Evolutionary conservation across 37 sponge, comb jelly and placozoan genomes (phyloP).

Genomic region (Diacarnus erythraeanus): DNA sequence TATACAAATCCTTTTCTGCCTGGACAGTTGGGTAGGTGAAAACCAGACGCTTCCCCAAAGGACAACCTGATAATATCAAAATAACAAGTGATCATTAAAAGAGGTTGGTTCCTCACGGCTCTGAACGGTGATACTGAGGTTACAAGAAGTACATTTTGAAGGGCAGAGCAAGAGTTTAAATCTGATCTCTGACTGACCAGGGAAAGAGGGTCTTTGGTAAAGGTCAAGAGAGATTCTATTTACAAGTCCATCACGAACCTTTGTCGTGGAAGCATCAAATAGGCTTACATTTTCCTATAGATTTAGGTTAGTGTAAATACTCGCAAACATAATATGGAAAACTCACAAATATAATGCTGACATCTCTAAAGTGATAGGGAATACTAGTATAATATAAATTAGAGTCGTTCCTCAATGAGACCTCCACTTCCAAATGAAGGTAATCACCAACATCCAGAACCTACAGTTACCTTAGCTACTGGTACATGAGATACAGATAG

Average conservation of each 20-base stretch:
- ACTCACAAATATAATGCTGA: constrained; percentile 3
- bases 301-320: background rate
- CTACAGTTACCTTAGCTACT: too few relatives aligned
- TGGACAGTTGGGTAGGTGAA: constrained; percentile 9
- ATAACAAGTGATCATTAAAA: background rate
- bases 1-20: background rate
- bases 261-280: background rate
- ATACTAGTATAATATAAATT: background rate
- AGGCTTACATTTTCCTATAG: constrained; percentile 10
- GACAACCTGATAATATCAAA: constrained; percentile 17
- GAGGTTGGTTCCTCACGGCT: background rate
- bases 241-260: too few relatives aligned
- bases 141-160: background rate
- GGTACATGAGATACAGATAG: too few relatives aligned
- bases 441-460: constrained; percentile 28
- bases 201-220: background rate
- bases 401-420: background rate
- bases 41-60: constrained; percentile 2
- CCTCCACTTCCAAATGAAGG: constrained; percentile 13
- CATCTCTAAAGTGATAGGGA: constrained; percentile 4
- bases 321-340: background rate
- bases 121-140: background rate
- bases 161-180: constrained; percentile 16
- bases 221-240: background rate
- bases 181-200: background rate